Percentiles rank a stretch among this genome's conserved stretches.
Evolutionary conservation across 23 tunicate genomes (phyloP).

Genomic region (Styela plicata): DNA sequence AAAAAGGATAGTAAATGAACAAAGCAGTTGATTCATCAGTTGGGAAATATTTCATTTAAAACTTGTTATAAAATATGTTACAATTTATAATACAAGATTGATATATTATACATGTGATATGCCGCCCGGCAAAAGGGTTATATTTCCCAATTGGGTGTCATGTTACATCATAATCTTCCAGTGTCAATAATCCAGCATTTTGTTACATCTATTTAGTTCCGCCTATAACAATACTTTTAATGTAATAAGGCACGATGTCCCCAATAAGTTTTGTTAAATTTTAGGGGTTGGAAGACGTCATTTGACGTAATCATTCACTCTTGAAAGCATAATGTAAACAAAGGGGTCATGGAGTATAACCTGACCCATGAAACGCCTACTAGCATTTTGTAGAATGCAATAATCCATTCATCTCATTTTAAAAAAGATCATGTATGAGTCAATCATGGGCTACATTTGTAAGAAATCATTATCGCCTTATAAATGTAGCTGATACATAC

Average conservation of each 20-base stretch:
- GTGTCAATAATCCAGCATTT: background rate
- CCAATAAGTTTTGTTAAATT: background rate
- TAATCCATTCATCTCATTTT: no score
- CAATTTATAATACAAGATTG: no score
- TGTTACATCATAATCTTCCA: background rate
- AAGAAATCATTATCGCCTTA: no score
- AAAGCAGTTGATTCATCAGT: no score
- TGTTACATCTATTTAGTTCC: background rate
- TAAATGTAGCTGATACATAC: no score
- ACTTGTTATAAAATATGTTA: background rate
- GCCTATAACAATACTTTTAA: background rate
- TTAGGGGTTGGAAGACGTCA: background rate
- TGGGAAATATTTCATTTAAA: no score
- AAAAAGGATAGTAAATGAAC: no score
- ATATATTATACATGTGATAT: no score
- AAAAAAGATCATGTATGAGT: no score
- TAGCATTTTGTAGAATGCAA: no score
- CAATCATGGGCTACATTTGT: no score
- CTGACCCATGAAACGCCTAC: background rate
- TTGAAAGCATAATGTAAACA: background rate
- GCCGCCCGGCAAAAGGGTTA: background rate
- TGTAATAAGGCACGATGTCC: background rate
- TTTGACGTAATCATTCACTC: background rate
- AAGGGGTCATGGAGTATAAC: background rate
- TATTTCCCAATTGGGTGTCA: background rate